Evolutionary conservation across 2,888 invertebrate species (phyloP), one percentile per base, ranked within the genome.

Genomic region (Cheilosia impressa): DNA sequence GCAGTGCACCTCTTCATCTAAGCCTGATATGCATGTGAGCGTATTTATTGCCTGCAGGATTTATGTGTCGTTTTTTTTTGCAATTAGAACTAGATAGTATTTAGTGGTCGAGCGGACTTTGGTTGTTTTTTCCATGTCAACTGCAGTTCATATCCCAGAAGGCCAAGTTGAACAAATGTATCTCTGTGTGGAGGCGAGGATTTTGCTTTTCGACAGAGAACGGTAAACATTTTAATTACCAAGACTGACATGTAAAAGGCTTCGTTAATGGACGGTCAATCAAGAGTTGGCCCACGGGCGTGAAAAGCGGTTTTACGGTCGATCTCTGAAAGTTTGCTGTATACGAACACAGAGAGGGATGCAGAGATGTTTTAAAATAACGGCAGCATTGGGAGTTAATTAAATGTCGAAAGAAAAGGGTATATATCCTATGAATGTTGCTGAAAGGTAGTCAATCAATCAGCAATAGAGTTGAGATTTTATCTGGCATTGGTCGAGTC

Each of bases 361-460:
- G 38, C 24, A 15, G 53, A n/a, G 43, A 43, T 50, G 38, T 77
- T 60, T 65, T 65, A 31, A 53, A 72, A 63, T 50, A 60, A 65
- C 52, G 38, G 24, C 24, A 38, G 31, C 10, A 6, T 38, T 43
- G 43, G 65, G 50, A 68, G 60, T 83, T 83, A 83, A 83, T 83
- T 83, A 83, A 83, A 71, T 17, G 43, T 57, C 68, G n/a, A 66
- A 78, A 78, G 66, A 77, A 83, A 78, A 73, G 66, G 41, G 4
- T 17, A 17, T 47, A 17, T 47, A 45, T 19, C 17, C 9, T 50
- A 38, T 38, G 55, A 57, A 68, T 83, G 83, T 43, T 43, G 57
- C 13, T 83, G 83, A 83, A 57, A 9, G 78, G 73, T 63, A 57
- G 78, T 83, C 83, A 78, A 78, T 83, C 83, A 83, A 73, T 80